Conservation (phyloP, 1,140 invertebrate genomes). For the Drosophila miranda region DNA sequence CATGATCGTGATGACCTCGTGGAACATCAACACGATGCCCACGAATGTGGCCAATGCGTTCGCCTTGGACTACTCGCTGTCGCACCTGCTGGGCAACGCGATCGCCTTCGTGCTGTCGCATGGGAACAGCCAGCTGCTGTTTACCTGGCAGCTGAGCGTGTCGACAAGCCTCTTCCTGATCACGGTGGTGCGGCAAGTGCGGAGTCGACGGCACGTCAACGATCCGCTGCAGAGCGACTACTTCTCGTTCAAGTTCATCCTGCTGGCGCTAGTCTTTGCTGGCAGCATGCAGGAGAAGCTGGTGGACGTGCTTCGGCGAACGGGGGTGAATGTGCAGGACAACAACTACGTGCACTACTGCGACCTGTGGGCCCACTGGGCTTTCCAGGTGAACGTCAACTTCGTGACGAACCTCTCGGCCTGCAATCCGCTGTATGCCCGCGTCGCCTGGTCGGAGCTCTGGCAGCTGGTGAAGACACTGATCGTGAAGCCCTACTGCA, state of each 20-base stretch:
- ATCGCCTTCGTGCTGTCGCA: conserved; percentile 73
- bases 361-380: conserved; percentile 70
- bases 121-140: conserved; percentile 67
- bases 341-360: conserved; percentile 53
- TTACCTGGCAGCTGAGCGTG: conserved; percentile 66
- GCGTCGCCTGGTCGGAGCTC: conserved; percentile 62
- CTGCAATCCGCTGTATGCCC: conserved; percentile 70
- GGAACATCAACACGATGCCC: conserved; percentile 50
- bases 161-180: conserved; percentile 64
- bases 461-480: conserved; percentile 76
- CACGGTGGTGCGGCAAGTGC: conserved; percentile 49
- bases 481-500: conserved; percentile 76
- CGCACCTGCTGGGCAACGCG: conserved; percentile 66
- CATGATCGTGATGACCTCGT: conserved; percentile 66
- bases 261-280: conserved; percentile 59
- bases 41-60: conserved; percentile 55
- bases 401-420: conserved; percentile 69
- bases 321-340: conserved; percentile 47
- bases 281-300: conserved; percentile 66
- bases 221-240: conserved; percentile 48
- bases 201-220: conserved; percentile 27
- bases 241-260: conserved; percentile 66
- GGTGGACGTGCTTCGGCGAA: conserved; percentile 55
- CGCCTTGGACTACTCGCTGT: conserved; percentile 68
- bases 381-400: conserved; percentile 67